These are phyloP conservation scores for Plumapathes pennacea DNA, from an alignment of 92 coral and sea anemone species.

Conservation along the genomic window DNA sequence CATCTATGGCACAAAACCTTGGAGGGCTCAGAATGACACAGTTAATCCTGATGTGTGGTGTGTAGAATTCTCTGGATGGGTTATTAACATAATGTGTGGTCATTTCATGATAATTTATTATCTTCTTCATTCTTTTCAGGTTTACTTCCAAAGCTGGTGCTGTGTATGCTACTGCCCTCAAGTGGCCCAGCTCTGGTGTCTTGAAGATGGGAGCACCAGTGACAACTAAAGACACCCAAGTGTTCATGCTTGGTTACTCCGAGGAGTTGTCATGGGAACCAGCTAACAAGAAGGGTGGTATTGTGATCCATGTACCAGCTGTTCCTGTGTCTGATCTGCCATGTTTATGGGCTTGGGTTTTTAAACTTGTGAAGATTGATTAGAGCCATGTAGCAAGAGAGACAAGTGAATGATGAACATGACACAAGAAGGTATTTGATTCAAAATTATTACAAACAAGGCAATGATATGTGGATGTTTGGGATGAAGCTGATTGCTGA, in stretches of 20 bases:
- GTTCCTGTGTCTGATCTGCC: conserved; percentile 71
- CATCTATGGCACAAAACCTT: conserved; percentile 81
- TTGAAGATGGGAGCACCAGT: conserved; percentile 49
- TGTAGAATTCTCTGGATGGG: neutral
- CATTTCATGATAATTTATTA: neutral
- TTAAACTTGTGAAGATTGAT: conserved; percentile 53
- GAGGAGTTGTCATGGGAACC: conserved; percentile 52
- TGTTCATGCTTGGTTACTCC: conserved; percentile 65
- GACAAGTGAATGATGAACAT: too few relatives aligned
- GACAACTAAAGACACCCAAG: conserved; percentile 40
- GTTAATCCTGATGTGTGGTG: conserved; percentile 73
- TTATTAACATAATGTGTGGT: neutral
- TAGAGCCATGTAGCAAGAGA: too few relatives aligned
- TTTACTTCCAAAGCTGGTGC: conserved; percentile 66
- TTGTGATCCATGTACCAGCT: conserved; percentile 65
- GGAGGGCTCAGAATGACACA: conserved; percentile 96
- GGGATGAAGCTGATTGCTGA: too few relatives aligned
- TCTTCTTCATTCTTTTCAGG: conserved; percentile 32
- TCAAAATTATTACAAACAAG: too few relatives aligned
- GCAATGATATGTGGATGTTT: too few relatives aligned
- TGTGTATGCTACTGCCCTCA: conserved; percentile 74
- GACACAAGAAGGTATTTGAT: too few relatives aligned
- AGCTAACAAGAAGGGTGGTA: conserved; percentile 35
- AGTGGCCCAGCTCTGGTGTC: conserved; percentile 63
- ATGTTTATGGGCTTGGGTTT: conserved; percentile 90